Percentiles rank a stretch among this genome's conserved stretches.
Conservation (phyloP, 2,113 vertebrate species). For the Gadus chalcogrammus region DNA sequence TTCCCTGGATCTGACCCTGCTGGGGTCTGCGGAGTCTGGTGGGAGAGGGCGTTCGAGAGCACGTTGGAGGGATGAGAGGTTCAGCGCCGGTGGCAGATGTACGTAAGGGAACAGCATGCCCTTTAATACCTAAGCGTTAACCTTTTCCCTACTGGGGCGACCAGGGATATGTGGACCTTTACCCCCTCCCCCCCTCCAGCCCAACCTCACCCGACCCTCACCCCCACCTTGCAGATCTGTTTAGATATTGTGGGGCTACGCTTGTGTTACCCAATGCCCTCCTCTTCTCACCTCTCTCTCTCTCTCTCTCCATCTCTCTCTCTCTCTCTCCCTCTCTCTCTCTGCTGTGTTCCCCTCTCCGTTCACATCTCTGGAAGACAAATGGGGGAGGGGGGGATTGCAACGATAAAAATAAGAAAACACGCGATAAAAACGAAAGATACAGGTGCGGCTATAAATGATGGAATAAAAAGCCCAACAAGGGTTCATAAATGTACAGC, state of each 20-base stretch:
- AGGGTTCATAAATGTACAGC: not conserved
- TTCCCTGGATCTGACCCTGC: conserved; percentile 34
- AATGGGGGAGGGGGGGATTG: conserved; percentile 13
- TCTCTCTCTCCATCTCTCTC: no score
- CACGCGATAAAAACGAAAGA: not conserved
- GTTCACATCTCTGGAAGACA: conserved; percentile 73
- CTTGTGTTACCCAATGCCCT: conserved; percentile 11
- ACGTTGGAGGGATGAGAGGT: not conserved
- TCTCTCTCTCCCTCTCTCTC: conserved; percentile 6
- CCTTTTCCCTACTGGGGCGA: conserved; percentile 41
- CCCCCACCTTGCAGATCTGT: conserved; percentile 35
- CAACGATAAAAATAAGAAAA: not conserved
- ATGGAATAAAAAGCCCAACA: not conserved
- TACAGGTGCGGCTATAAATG: not conserved
- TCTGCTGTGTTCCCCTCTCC: conserved; percentile 13
- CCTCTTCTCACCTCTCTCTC: not conserved
- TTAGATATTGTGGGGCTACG: no score
- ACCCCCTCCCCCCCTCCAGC: conserved; percentile 13
- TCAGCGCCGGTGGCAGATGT: conserved; percentile 10
- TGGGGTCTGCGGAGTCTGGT: conserved; percentile 29
- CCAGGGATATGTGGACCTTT: conserved; percentile 4
- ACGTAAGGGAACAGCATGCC: conserved; percentile 37
- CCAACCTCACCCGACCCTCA: conserved; percentile 35
- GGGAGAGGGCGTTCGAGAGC: conserved; percentile 11
- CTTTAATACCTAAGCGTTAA: conserved; percentile 58